Evolutionary conservation across 2,113 vertebrate genomes (phyloP).

Genomic region (Telmatochromis brichardi): DNA sequence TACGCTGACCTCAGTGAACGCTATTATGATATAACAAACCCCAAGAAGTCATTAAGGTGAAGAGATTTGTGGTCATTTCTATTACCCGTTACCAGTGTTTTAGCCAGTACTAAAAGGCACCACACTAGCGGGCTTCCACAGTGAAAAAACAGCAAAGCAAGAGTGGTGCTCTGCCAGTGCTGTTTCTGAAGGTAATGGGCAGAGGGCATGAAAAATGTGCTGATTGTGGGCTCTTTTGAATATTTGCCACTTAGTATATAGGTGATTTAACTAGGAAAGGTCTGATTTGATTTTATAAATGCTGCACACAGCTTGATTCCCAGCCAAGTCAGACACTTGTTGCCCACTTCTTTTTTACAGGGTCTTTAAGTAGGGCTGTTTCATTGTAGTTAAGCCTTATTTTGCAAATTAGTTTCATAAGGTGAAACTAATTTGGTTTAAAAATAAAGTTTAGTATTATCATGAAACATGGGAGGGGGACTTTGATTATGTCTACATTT

Average conservation of each 20-base stretch:
- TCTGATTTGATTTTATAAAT: background rate
- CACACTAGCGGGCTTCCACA: background rate
- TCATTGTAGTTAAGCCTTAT: background rate
- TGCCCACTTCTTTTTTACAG: background rate
- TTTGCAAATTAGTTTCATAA: background rate
- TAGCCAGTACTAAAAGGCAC: background rate
- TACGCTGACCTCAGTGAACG: background rate
- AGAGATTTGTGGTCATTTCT: background rate
- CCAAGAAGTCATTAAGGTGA: background rate
- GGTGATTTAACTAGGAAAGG: background rate
- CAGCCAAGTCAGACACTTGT: background rate
- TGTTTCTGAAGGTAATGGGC: background rate
- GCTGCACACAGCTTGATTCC: background rate
- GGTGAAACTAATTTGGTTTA: background rate
- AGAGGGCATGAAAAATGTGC: background rate
- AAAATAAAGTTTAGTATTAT: background rate
- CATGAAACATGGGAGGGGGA: background rate
- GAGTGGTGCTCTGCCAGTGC: background rate
- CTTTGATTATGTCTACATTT: background rate
- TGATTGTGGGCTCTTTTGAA: background rate
- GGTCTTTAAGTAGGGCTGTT: background rate
- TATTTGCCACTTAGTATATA: background rate
- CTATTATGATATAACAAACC: background rate
- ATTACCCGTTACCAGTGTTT: background rate
- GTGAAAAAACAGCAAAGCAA: background rate